Evolutionary conservation across 2,797 vertebrate genomes (phyloP).

Genomic region (Oryzias dopingdopingensis): DNA sequence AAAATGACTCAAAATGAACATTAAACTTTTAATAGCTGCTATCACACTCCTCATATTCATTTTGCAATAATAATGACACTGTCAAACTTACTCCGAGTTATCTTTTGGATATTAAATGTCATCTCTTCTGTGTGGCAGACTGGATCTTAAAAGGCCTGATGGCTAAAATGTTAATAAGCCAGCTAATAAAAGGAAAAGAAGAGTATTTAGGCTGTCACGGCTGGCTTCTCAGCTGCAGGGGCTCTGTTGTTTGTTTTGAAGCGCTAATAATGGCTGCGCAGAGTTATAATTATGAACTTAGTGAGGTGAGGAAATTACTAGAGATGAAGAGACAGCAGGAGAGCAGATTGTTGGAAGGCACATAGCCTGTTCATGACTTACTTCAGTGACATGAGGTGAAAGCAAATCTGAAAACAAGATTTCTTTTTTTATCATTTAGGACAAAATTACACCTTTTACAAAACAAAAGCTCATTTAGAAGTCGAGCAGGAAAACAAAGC

Average conservation of each 20-base stretch:
- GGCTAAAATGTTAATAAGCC: conserved; percentile 72
- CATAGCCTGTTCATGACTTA: conserved; percentile 51
- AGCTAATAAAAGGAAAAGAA: conserved; percentile 66
- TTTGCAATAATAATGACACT: conserved; percentile 45
- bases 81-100: conserved; percentile 56
- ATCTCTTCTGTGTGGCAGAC: conserved; percentile 44
- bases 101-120: conserved; percentile 61
- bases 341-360: conserved; percentile 64
- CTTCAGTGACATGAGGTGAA: conserved; percentile 40
- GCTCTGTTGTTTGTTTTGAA: conserved; percentile 73
- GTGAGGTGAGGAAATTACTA: conserved; percentile 74
- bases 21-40: conserved; percentile 41
- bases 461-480: conserved; percentile 4
- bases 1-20: conserved; percentile 16
- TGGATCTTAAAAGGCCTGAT: conserved; percentile 55
- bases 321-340: conserved; percentile 69
- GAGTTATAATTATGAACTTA: conserved; percentile 75
- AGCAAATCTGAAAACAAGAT: conserved; percentile 52
- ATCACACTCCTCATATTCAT: conserved; percentile 15
- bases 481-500: background rate
- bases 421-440: conserved; percentile 28
- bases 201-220: conserved; percentile 68
- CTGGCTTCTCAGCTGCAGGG: conserved; percentile 65
- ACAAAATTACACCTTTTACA: background rate
- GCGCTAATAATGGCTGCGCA: conserved; percentile 66